Evolutionary conservation across 2,113 vertebrate species (phyloP), one percentile per base, ranked within the genome.

Genomic region (Amblyopsis rosae): DNA sequence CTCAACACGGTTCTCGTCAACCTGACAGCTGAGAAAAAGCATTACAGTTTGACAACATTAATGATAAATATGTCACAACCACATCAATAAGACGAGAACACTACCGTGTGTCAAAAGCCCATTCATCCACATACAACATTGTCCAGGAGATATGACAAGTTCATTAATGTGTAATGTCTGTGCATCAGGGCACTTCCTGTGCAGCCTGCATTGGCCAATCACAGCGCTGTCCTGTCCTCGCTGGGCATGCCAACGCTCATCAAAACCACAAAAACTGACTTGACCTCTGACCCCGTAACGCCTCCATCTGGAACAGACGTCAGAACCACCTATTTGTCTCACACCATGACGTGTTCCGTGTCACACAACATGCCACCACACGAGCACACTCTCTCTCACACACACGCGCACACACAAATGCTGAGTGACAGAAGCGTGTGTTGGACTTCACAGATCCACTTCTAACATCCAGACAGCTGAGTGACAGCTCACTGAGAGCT

Each of bases 341-440:
- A 62, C 62, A 26, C 32, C 32, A 2, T 26, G 56, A 75, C 72
- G 66, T 69, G 73, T 74, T 65, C 69, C 12, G 67, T 70, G 53
- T 75, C 75, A 63, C 64, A 53, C 64, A 49, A 17, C 45, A 47
- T 16, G 12, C 17, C 47, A n/a, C 19, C 16, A 19, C 67, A 41
- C 59, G n/a, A n/a, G 16, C 15, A 45, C 35, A 60, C 33, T 9
- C 59, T 45, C 59, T 45, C 59, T 45, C 59, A 9, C 35, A 16
- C 13, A n/a, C 35, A 60, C 59, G 12, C 19, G 16, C 11, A 67
- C 75, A 71, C 62, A 62, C 76, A 17, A 55, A 71, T 6, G 67
- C 51, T 88, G 89, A 84, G 76, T 91, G 90, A 92, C 88, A 87
- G 84, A 72, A 70, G 66, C 80, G 73, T 78, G 80, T 81, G 86